phyloP scores from a whole-genome alignment of 2,797 vertebrate genomes.

The Enteromius argenteus region DNA sequence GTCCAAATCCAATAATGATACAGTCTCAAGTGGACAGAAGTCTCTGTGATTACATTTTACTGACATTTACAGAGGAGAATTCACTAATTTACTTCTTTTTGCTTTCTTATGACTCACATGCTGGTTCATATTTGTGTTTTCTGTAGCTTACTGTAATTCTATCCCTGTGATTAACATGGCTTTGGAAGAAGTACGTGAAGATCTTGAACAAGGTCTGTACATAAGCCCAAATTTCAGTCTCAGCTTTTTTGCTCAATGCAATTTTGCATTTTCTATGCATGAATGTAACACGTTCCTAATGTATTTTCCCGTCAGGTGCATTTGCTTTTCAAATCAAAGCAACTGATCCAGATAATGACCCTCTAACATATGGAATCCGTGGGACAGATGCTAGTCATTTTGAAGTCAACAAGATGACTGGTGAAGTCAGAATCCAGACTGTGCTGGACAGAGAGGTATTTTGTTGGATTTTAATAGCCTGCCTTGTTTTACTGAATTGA shows the following conservation, averaged over 20 bases:
- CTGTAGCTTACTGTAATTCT: slow-evolving; percentile 60
- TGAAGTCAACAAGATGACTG: fast-evolving
- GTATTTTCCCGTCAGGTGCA: slow-evolving; percentile 65
- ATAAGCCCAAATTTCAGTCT: background rate
- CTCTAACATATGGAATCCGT: slow-evolving; percentile 71
- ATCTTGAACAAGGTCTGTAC: slow-evolving; percentile 55
- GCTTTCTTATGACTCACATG: slow-evolving; percentile 3
- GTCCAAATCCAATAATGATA: slow-evolving; percentile 15
- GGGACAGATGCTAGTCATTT: slow-evolving; percentile 70
- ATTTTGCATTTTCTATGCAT: background rate
- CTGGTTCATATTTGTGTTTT: slow-evolving; percentile 43
- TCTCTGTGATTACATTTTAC: background rate
- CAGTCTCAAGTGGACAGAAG: background rate
- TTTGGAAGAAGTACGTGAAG: slow-evolving; percentile 30
- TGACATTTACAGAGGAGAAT: background rate
- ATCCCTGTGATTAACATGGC: fast-evolving
- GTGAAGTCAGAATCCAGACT: slow-evolving; percentile 59
- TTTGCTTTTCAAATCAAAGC: slow-evolving; percentile 77
- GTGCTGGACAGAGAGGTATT: slow-evolving; percentile 84
- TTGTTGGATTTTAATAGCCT: background rate
- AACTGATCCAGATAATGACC: slow-evolving; percentile 66
- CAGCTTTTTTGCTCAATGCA: background rate
- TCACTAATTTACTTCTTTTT: background rate
- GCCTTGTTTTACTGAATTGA: background rate
- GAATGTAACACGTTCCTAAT: background rate